Conservation (phyloP, 2,113 vertebrate genomes). For the Oxygymnocypris stewartii region DNA sequence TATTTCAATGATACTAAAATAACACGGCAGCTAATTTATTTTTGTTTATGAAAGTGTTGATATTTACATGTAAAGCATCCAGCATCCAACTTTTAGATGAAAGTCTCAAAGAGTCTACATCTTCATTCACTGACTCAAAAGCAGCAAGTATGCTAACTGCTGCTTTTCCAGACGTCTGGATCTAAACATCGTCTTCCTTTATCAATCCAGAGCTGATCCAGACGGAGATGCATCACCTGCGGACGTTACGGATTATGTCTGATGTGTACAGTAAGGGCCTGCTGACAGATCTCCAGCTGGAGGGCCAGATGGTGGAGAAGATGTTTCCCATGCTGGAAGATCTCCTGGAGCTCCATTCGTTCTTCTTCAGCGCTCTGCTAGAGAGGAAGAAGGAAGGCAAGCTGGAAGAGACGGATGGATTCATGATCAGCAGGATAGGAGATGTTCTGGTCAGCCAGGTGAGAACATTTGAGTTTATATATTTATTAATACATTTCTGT, state of each 20-base stretch:
- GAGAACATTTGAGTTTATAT: slow-evolving; percentile 55
- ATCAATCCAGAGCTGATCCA: slow-evolving; percentile 87
- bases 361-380: slow-evolving; percentile 86
- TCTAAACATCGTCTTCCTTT: not conserved
- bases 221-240: slow-evolving; percentile 95
- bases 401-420: slow-evolving; percentile 74
- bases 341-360: slow-evolving; percentile 87
- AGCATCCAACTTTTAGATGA: too few relatives aligned
- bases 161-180: not conserved
- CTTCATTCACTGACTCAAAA: not conserved
- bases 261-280: slow-evolving; percentile 93
- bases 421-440: slow-evolving; percentile 86
- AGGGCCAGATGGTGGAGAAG: slow-evolving; percentile 82
- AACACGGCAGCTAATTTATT: too few relatives aligned
- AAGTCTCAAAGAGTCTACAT: not conserved
- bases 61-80: too few relatives aligned
- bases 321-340: slow-evolving; percentile 91
- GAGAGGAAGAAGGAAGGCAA: slow-evolving; percentile 88
- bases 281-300: slow-evolving; percentile 85
- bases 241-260: slow-evolving; percentile 93
- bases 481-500: not conserved
- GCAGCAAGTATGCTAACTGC: not conserved
- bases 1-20: too few relatives aligned
- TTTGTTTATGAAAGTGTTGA: too few relatives aligned
- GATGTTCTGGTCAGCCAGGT: slow-evolving; percentile 90